Evolutionary conservation across 37 sponge, comb jelly and placozoan species (phyloP).

Genomic region (Aplysina aerophoba): DNA sequence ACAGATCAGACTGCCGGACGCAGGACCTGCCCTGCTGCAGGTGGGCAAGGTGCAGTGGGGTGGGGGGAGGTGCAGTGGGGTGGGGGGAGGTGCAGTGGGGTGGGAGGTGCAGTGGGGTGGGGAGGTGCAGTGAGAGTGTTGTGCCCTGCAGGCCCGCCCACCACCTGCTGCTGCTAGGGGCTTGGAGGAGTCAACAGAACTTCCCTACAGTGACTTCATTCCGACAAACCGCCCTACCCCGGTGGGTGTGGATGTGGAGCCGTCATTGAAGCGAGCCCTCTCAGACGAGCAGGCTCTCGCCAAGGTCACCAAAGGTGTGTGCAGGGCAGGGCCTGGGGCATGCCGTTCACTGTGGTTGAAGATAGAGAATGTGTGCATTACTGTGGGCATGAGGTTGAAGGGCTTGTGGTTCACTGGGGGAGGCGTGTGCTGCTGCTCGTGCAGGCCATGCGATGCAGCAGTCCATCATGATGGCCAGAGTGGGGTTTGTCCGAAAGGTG

Average conservation of each 20-base stretch:
- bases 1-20: too few species aligned
- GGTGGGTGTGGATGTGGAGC: constrained; percentile 26
- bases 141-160: too few species aligned
- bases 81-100: not conserved
- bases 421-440: not conserved
- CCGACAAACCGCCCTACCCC: not conserved
- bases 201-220: constrained; percentile 18
- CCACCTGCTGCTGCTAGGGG: not conserved
- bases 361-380: not conserved
- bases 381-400: constrained; percentile 5
- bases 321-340: not conserved
- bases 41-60: not conserved
- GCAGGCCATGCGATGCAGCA: not conserved
- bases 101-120: too few species aligned
- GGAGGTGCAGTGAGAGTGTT: too few species aligned
- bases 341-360: too few species aligned
- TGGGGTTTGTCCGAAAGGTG: not conserved
- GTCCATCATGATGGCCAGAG: not conserved
- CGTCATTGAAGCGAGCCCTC: not conserved
- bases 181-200: constrained; percentile 10
- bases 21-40: not conserved
- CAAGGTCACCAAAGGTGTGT: constrained; percentile 19
- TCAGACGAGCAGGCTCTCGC: constrained; percentile 24
- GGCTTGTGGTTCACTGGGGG: not conserved
- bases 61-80: not conserved